phyloP scores from a whole-genome alignment of 35 echinoderm and acorn worm genomes.

The Lytechinus pictus region DNA sequence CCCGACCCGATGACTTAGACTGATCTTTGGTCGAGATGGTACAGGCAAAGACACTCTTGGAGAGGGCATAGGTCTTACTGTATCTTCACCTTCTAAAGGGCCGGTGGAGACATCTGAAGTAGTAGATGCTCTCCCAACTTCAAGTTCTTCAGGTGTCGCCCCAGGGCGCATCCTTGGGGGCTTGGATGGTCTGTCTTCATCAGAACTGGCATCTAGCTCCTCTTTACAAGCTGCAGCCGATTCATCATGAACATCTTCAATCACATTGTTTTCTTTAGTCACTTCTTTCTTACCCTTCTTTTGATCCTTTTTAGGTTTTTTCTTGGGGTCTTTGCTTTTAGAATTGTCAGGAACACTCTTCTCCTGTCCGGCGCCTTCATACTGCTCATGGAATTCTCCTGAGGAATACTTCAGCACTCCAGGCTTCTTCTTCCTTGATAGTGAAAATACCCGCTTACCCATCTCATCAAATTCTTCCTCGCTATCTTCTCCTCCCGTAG shows the following conservation, averaged over 20 bases:
- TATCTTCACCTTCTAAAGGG: not conserved
- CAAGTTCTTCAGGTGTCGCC: conserved; percentile 29
- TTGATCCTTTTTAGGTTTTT: conserved; percentile 1
- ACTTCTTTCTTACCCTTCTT: conserved; percentile 48
- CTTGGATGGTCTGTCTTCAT: conserved; percentile 34
- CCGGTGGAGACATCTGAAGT: conserved; percentile 29
- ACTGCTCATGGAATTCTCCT: conserved; percentile 43
- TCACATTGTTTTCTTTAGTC: not conserved
- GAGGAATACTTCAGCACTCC: conserved; percentile 35
- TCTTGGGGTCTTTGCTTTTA: conserved; percentile 9
- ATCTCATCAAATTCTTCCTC: conserved; percentile 41
- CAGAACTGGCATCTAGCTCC: not conserved
- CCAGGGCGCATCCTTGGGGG: conserved; percentile 38
- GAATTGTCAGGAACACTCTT: not conserved
- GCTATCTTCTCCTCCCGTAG: not conserved
- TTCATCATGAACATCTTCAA: not conserved
- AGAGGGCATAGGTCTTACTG: not conserved
- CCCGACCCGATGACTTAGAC: not conserved
- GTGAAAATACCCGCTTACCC: conserved; percentile 42
- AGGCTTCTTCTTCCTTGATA: conserved; percentile 40
- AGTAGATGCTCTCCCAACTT: conserved; percentile 29
- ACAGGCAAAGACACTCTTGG: not conserved
- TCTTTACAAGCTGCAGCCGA: not conserved
- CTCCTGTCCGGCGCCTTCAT: not conserved
- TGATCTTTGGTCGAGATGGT: not conserved